A percentile compares a stretch with the other conserved stretches of the same genome.
phyloP scores from a whole-genome alignment of 2,113 vertebrate genomes.

The Thalassoma bifasciatum region DNA sequence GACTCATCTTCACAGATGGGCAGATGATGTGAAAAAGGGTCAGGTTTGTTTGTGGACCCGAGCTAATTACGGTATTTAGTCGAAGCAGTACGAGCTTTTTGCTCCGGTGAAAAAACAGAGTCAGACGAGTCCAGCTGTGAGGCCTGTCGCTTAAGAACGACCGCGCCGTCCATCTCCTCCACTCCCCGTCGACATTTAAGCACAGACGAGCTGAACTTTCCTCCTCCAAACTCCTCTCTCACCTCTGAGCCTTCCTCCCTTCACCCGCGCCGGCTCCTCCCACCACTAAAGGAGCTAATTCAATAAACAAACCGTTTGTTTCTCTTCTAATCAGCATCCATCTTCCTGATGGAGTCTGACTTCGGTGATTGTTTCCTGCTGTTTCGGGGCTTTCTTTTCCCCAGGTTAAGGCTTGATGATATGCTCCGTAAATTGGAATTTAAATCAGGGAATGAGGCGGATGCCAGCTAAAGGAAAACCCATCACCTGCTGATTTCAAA shows the following conservation, averaged over 20 bases:
- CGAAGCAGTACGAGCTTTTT: slow-evolving; percentile 53
- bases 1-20: slow-evolving; percentile 67
- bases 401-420: slow-evolving; percentile 25
- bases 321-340: slow-evolving; percentile 39
- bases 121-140: slow-evolving; percentile 42
- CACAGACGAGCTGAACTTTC: slow-evolving; percentile 27
- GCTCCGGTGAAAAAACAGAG: slow-evolving; percentile 29
- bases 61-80: slow-evolving; percentile 65
- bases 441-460: slow-evolving; percentile 33
- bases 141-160: slow-evolving; percentile 29
- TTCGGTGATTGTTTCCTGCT: slow-evolving; percentile 48
- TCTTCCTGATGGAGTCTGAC: slow-evolving; percentile 40
- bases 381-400: slow-evolving; percentile 14
- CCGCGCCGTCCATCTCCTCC: neutral
- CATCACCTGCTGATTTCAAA: slow-evolving; percentile 35
- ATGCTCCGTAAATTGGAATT: slow-evolving; percentile 37
- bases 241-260: slow-evolving; percentile 23
- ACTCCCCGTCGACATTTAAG: slow-evolving; percentile 43
- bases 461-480: slow-evolving; percentile 19
- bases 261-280: slow-evolving; percentile 18
- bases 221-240: slow-evolving; percentile 14
- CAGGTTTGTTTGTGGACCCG: slow-evolving; percentile 50
- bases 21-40: slow-evolving; percentile 44
- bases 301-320: slow-evolving; percentile 55
- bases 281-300: slow-evolving; percentile 31